Base-by-base conservation (phyloP, 2,888 invertebrate genomes). In the Holacanthella duospinosa region DNA sequence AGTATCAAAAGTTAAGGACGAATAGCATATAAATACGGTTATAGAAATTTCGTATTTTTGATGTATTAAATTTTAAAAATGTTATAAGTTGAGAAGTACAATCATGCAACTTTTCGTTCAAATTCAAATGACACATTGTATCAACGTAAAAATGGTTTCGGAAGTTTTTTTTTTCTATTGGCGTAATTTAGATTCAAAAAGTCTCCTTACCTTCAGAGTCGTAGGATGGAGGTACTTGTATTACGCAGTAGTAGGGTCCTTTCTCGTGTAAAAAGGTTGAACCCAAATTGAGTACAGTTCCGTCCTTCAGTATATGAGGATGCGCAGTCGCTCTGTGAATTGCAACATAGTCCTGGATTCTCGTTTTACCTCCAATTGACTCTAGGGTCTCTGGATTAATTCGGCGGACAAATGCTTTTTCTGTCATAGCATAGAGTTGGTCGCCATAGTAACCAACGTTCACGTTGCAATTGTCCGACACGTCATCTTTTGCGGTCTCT, bases 381-480 rank as follows among this genome's bases (percentile, higher is more conserved):
- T 76, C 74, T 55, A 81, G 73, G 43, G 76, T 76, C 36, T 76
- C 75, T 9, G 76, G 75, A 69, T 79, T 77, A 43, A 80, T 72
- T 61, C 75, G 71, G 63, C 76, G 74, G 60, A 80, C 72, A 19
- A 70, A 68, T 28, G 74, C 73, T 0, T 76, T 77, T 71, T 80
- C 80, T 0, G 80, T 79, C 27, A 77, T 65, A 1, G 78, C n/a
- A n/a, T n/a, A n/a, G n/a, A n/a, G n/a, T n/a, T n/a, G n/a, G n/a
- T n/a, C n/a, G n/a, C n/a, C n/a, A n/a, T n/a, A n/a, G n/a, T n/a
- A n/a, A n/a, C n/a, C n/a, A n/a, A n/a, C n/a, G n/a, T n/a, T n/a
- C n/a, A 80, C 78, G 26, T 72, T 68, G 27, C 77, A 77, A 69
- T 81, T 81, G 71, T 81, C 81, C 0, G 78, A 77, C 36, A 74